Base-by-base conservation (phyloP, 2,888 invertebrate species). In the Amorpha juglandis region DNA sequence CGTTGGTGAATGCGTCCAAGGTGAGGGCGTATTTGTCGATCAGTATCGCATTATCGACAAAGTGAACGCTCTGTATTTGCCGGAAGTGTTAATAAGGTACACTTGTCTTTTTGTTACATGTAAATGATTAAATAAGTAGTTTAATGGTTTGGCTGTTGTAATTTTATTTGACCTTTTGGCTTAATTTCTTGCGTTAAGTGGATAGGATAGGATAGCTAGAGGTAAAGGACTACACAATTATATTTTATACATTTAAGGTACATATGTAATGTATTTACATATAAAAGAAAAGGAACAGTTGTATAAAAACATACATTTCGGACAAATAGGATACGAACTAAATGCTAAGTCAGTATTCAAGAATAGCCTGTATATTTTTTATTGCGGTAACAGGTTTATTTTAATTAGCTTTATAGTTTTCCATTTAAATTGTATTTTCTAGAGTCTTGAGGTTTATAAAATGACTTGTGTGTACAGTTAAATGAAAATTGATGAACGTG, bases 1-100 rank as follows among this genome's bases (percentile, higher is more conserved):
- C 74, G 76, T 75, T 68, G 38, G 70, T 66, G 66, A 74, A 74
- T 78, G 74, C 74, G 76, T 72, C 74, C 81, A 83, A 83, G 83
- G 84, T 76, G 70, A 81, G 73, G 76, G 74, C 69, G 74, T 78
- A 71, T 68, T 62, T 68, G 55, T 48, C 55, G 55, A 72, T 72
- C 70, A 75, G 71, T 78, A 70, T 72, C 64, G 35, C 62, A 67
- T 71, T 74, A 73, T 74, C 68, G 42, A 42, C 42, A 35, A 38
- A 58, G 58, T 58, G 58, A 58, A 58, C 38, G 58, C 58, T 42
- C 42, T 42, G 42, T 58, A 42, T 38, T 58, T 58, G 19, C 58
- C 58, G 58, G 58, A 58, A 58, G 58, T 58, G 42, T 6, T 58
- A 58, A 58, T 58, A 42, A 42, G 38, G 42, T 42, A 38, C 42